Conservation (phyloP, 2,888 invertebrate species). For the Drosophila maculinotata region DNA sequence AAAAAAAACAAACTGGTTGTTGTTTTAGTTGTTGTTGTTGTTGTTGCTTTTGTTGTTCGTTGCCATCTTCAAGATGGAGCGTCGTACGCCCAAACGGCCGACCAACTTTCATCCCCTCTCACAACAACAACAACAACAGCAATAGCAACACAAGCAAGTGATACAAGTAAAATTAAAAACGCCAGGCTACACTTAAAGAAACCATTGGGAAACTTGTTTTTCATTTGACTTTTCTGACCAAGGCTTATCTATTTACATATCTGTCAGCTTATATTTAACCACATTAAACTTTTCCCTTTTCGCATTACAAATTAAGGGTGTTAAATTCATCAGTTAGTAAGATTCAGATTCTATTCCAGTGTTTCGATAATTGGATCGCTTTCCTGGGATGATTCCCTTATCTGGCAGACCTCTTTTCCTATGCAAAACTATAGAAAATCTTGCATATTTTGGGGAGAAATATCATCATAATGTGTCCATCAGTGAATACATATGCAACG, state of each 20-base stretch:
- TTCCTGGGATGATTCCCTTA: too few relatives aligned
- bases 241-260: slow-evolving; percentile 20
- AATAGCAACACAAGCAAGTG: slow-evolving; percentile 4
- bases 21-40: slow-evolving; percentile 31
- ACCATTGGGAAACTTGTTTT: slow-evolving; percentile 48
- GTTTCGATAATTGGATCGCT: not conserved
- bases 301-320: not conserved
- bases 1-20: slow-evolving; percentile 54
- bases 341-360: not conserved
- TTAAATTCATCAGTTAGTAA: not conserved
- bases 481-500: slow-evolving; percentile 36
- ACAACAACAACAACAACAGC: slow-evolving; percentile 34
- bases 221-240: slow-evolving; percentile 14
- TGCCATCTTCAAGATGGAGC: slow-evolving; percentile 74
- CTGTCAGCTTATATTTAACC: not conserved
- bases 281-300: too few relatives aligned
- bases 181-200: slow-evolving; percentile 63
- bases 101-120: slow-evolving; percentile 72
- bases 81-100: slow-evolving; percentile 54
- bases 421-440: not conserved
- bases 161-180: slow-evolving; percentile 42
- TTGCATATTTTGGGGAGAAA: slow-evolving; percentile 20
- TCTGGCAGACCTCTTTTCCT: not conserved
- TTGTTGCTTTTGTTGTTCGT: slow-evolving; percentile 36
- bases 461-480: not conserved